Base-by-base conservation (phyloP, 2,888 invertebrate genomes). In the Ophioninae sp. region DNA sequence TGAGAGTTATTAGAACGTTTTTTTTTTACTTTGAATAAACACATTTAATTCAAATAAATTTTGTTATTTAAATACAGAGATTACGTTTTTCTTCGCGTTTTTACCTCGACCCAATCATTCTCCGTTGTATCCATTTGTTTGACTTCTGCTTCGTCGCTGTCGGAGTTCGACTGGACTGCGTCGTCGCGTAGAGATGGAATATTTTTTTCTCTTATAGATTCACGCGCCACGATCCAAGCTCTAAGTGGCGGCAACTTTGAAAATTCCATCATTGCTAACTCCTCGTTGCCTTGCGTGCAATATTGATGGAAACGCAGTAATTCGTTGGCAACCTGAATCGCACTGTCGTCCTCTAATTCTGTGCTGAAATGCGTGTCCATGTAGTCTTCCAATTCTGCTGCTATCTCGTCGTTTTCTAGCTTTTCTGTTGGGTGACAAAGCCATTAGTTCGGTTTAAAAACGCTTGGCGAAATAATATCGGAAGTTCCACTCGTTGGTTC, bases 91-190 rank as follows among this genome's bases (percentile, higher is more conserved):
- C 87, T 86, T 62, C 89, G 89, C n/a, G 86, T 85, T 81, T 84
- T 90, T 0, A 93, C 91, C 83, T 90, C 87, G 3, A 89, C 87
- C 91, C 91, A 93, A 61, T 87, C 92, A 30, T 90, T 88, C 2
- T 85, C 83, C 3, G 76, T 86, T 6, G 88, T 87, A 44, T 88
- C 87, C 88, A 90, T 89, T 75, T 85, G 64, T 59, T 41, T 70
- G 44, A 81, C 80, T 37, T 85, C 61, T 0, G 86, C 80, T n/a
- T 85, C 82, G 0, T 88, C 88, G n/a, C 69, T 74, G 20, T 85
- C 86, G 0, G 86, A 85, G 67, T 79, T 86, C 7, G 80, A 82
- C 30, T 84, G 79, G n/a, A 70, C 73, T 6, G 83, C 79, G 44
- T 76, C 74, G 7, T 86, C 70, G 0, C 41, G 50, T 13, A 17